Conservation (phyloP, 2,888 invertebrate species). For the Sacculina carcini region DNA sequence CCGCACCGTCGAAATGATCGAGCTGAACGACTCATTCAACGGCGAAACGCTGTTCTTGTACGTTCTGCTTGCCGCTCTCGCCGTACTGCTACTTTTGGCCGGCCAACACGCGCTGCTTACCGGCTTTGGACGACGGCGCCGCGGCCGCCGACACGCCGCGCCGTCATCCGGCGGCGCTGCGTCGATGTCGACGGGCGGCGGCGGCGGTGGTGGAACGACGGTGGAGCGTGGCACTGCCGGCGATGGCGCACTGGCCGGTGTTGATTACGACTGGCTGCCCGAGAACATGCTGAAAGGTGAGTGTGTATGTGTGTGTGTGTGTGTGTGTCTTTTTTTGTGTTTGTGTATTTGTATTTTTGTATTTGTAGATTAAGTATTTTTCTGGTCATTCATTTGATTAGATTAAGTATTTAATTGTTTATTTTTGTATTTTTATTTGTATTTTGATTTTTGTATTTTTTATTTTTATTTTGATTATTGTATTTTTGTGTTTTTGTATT, state of each 20-base stretch:
- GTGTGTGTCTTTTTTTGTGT: too few species aligned
- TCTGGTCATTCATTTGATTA: too few species aligned
- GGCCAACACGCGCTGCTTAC: constrained; percentile 69
- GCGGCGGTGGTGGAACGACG: constrained; percentile 9
- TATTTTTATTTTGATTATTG: too few species aligned
- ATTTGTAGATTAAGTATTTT: too few species aligned
- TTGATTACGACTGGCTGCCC: constrained; percentile 97
- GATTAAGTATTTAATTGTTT: too few species aligned
- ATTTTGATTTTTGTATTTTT: too few species aligned
- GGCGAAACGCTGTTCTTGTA: constrained; percentile 98
- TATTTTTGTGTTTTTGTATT: too few species aligned
- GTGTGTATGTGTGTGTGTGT: not conserved
- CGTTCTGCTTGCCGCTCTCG: constrained; percentile 69
- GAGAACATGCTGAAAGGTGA: constrained; percentile 20
- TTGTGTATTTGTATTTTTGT: too few species aligned
- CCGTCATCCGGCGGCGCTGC: not conserved
- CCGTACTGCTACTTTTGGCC: constrained; percentile 55
- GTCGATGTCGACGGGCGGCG: not conserved
- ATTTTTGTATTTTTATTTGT: too few species aligned
- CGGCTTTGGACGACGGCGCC: constrained; percentile 43
- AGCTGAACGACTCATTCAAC: constrained; percentile 86
- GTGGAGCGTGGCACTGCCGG: constrained; percentile 5
- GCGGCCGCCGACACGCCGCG: constrained; percentile 20
- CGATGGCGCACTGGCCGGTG: constrained; percentile 31
- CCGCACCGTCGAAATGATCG: constrained; percentile 83